Conservation (phyloP, 2,888 invertebrate genomes). For the Chloromyia formosa region DNA sequence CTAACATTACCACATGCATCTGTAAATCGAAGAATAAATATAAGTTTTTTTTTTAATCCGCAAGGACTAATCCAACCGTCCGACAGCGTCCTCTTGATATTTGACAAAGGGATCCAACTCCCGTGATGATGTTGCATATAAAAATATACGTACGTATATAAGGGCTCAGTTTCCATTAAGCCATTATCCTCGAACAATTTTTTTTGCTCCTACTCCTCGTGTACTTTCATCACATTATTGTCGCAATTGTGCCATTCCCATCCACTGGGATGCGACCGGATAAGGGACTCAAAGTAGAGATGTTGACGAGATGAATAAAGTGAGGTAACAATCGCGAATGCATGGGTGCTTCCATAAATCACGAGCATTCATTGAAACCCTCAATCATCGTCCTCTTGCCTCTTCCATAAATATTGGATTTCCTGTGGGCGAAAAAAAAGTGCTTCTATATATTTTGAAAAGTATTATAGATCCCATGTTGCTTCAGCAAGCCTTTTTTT, state of each 20-base stretch:
- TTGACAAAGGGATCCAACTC: slow-evolving; percentile 24
- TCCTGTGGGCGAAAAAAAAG: slow-evolving; percentile 41
- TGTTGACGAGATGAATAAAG: slow-evolving; percentile 30
- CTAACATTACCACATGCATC: neutral
- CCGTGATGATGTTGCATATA: neutral
- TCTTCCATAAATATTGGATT: slow-evolving; percentile 47
- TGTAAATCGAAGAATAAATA: neutral
- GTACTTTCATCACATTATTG: slow-evolving; percentile 28
- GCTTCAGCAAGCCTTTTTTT: neutral
- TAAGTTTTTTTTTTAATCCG: neutral
- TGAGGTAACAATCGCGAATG: slow-evolving; percentile 44
- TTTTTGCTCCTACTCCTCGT: slow-evolving; percentile 7
- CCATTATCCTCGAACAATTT: slow-evolving; percentile 30
- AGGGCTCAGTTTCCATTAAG: slow-evolving; percentile 35
- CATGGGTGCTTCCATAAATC: slow-evolving; percentile 51
- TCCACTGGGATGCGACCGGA: slow-evolving; percentile 28
- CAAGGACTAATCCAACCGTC: slow-evolving; percentile 12
- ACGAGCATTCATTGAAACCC: slow-evolving; percentile 41
- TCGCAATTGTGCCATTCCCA: slow-evolving; percentile 35
- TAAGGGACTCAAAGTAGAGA: slow-evolving; percentile 10
- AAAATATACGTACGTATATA: no score
- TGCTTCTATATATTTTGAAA: no score
- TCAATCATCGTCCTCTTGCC: slow-evolving; percentile 45
- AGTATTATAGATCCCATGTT: slow-evolving; percentile 12
- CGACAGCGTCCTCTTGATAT: slow-evolving; percentile 22